Conservation (phyloP, 1,140 invertebrate genomes). For the Drosophila prosaltans region DNA sequence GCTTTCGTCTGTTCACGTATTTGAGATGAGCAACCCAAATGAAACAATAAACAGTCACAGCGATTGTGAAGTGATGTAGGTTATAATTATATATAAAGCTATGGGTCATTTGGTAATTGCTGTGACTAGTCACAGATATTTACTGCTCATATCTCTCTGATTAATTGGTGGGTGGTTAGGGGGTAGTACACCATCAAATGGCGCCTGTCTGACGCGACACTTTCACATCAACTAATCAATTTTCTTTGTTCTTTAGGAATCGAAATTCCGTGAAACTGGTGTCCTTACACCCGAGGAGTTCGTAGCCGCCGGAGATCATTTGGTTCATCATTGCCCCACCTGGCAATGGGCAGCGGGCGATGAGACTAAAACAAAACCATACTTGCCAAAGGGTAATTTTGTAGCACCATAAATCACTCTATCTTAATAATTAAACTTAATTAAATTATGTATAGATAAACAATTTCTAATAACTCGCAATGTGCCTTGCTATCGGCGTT, state of each 20-base stretch:
- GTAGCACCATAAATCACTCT: neutral
- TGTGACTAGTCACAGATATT: neutral
- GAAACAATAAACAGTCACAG: neutral
- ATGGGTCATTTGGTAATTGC: neutral
- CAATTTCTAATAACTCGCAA: conserved; percentile 99
- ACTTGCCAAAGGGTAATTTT: conserved; percentile 88
- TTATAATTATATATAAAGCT: neutral
- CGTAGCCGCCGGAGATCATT: conserved; percentile 97
- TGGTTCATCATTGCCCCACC: conserved; percentile 99
- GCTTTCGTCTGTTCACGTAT: neutral
- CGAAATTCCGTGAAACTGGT: conserved; percentile 99
- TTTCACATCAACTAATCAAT: conserved; percentile 22
- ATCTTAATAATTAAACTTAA: neutral
- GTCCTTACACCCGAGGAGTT: conserved; percentile 98
- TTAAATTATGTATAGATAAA: conserved; percentile 87
- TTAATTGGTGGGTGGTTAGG: conserved; percentile 9
- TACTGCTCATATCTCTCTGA: neutral
- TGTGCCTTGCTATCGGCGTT: conserved; percentile 96
- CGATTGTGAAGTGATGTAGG: neutral
- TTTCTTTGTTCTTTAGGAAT: conserved; percentile 88
- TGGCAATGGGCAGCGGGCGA: conserved; percentile 99
- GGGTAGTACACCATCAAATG: conserved; percentile 3
- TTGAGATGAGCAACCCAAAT: conserved; percentile 21
- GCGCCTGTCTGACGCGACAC: conserved; percentile 27
- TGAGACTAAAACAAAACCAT: conserved; percentile 92